Evolutionary conservation across 92 coral and sea anemone species (phyloP).

Genomic region (Actinostola sp.): DNA sequence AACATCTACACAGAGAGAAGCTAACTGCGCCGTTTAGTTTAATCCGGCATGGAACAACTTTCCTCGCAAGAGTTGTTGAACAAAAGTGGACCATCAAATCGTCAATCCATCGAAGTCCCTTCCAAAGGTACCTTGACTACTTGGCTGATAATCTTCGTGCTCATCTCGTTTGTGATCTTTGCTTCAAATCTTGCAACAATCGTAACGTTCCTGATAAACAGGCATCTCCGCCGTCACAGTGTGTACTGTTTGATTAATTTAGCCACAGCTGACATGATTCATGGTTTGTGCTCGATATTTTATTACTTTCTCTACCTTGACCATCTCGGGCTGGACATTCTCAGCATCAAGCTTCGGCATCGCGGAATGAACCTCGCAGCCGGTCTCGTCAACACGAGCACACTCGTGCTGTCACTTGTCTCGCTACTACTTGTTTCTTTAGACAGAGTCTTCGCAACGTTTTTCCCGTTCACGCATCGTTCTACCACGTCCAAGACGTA

Average conservation of each 20-base stretch:
- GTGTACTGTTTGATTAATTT: slow-evolving; percentile 21
- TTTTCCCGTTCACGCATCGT: slow-evolving; percentile 12
- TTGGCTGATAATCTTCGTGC: slow-evolving; percentile 4
- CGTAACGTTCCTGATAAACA: slow-evolving; percentile 14
- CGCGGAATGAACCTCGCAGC: not conserved
- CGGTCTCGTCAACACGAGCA: not conserved
- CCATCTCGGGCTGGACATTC: slow-evolving; percentile 4
- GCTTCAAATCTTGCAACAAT: slow-evolving; percentile 23
- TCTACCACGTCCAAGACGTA: slow-evolving; percentile 1
- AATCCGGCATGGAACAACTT: too few species aligned
- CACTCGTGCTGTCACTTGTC: slow-evolving; percentile 16
- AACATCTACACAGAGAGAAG: too few species aligned
- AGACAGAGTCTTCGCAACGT: slow-evolving; percentile 28
- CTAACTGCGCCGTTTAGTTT: too few species aligned
- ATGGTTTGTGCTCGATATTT: slow-evolving; percentile 15
- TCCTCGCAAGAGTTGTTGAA: not conserved
- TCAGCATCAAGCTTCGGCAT: not conserved
- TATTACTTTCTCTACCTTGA: slow-evolving; percentile 11
- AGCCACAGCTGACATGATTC: slow-evolving; percentile 8
- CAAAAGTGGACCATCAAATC: not conserved
- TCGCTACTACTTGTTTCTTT: slow-evolving; percentile 44
- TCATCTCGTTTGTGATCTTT: not conserved
- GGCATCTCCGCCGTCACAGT: slow-evolving; percentile 26
- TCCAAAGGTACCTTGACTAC: not conserved
- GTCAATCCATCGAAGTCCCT: not conserved